These are phyloP conservation scores for Myopa tessellatipennis DNA, from an alignment of 2,888 invertebrate genomes.

Conservation along the genomic window DNA sequence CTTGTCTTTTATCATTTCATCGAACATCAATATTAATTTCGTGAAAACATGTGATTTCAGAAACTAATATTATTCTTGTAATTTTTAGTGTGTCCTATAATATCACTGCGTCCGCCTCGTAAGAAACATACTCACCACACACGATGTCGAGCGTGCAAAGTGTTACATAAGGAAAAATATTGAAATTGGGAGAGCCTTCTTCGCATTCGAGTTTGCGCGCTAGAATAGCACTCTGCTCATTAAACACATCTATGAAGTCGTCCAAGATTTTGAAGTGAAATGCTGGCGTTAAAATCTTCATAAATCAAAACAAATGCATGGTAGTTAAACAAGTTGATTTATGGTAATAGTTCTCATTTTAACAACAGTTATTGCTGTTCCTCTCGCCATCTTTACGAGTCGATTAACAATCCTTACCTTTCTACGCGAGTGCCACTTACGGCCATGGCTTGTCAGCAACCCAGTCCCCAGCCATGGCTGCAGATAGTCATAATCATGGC, in stretches of 20 bases:
- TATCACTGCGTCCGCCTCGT: too few relatives aligned
- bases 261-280: slow-evolving; percentile 79
- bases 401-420: slow-evolving; percentile 63
- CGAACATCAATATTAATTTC: too few relatives aligned
- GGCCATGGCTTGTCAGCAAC: slow-evolving; percentile 70
- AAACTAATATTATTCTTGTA: too few relatives aligned
- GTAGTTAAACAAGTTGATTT: background rate
- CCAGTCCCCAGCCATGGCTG: slow-evolving; percentile 74
- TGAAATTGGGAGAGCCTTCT: slow-evolving; percentile 67
- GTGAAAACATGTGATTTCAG: too few relatives aligned
- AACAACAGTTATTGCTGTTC: background rate
- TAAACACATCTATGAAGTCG: slow-evolving; percentile 75
- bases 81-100: too few relatives aligned
- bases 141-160: slow-evolving; percentile 76
- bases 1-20: too few relatives aligned
- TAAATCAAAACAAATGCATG: background rate
- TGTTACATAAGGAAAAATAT: slow-evolving; percentile 74
- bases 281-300: slow-evolving; percentile 73
- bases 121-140: slow-evolving; percentile 70
- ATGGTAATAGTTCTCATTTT: background rate
- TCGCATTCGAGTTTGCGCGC: slow-evolving; percentile 69
- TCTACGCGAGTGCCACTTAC: slow-evolving; percentile 74
- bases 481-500: slow-evolving; percentile 71
- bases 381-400: background rate
- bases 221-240: slow-evolving; percentile 72